These are phyloP conservation scores for Lithophane semibrunnea DNA, from an alignment of 2,888 invertebrate species.

Conservation along the genomic window DNA sequence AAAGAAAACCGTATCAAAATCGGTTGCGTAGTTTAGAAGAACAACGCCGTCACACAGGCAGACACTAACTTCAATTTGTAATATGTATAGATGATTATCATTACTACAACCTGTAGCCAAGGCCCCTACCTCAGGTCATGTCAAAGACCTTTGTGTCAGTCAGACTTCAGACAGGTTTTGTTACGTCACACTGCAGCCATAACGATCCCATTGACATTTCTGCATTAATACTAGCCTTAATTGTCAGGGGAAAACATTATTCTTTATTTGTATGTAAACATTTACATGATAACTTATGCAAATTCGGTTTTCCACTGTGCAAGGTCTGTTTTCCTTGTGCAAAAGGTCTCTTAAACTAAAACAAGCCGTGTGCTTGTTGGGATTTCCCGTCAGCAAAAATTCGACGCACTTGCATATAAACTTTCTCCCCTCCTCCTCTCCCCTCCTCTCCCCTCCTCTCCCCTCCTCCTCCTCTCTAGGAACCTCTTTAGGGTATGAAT, in stretches of 20 bases:
- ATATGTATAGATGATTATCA: neutral
- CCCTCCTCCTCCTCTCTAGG: no score
- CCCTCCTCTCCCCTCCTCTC: no score
- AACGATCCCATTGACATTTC: constrained; percentile 23
- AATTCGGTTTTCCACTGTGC: neutral
- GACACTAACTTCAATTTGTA: neutral
- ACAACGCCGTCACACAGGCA: neutral
- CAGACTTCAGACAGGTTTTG: constrained; percentile 46
- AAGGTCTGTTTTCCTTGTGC: neutral
- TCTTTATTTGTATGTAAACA: no score
- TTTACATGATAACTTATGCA: neutral
- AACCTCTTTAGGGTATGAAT: no score
- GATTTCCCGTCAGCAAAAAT: neutral
- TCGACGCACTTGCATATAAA: neutral
- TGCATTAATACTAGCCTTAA: constrained; percentile 9
- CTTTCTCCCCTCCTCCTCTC: neutral
- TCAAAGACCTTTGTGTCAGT: constrained; percentile 60
- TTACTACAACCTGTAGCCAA: neutral
- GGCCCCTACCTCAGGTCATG: constrained; percentile 41
- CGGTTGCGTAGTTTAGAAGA: neutral
- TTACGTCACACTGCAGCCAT: constrained; percentile 28
- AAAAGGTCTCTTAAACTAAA: neutral
- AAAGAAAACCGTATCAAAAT: neutral
- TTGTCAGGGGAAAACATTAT: no score
- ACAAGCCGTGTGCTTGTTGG: neutral